phyloP scores from a whole-genome alignment of 2,797 vertebrate genomes.

The Poecilia gillii region DNA sequence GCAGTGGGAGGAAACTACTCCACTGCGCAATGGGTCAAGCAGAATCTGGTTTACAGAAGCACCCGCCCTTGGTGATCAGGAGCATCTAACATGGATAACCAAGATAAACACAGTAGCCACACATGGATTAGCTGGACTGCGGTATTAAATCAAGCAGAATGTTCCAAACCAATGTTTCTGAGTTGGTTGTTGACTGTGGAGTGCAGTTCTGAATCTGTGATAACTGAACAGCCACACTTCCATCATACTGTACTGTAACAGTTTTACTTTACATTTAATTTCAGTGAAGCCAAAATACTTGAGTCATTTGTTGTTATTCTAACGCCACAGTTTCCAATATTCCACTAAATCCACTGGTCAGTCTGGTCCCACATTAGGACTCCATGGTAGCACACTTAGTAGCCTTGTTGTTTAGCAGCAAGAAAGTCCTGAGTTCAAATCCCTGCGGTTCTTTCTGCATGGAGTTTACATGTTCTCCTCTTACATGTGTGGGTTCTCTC shows the following conservation, averaged over 20 bases:
- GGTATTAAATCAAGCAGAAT: background rate
- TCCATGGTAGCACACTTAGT: too few species aligned
- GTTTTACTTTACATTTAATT: background rate
- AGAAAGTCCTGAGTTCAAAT: too few species aligned
- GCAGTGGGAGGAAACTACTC: slow-evolving; percentile 60
- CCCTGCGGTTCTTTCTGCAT: too few species aligned
- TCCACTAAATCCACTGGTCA: background rate
- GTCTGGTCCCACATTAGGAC: background rate
- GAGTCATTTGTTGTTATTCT: background rate
- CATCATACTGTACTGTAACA: background rate
- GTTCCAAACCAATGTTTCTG: background rate
- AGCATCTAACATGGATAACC: background rate
- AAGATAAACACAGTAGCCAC: background rate
- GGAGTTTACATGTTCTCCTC: too few species aligned
- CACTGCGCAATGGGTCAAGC: slow-evolving; percentile 81
- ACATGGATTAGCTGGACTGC: background rate
- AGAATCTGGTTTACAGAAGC: slow-evolving; percentile 80
- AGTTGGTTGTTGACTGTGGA: background rate
- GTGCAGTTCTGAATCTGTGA: background rate
- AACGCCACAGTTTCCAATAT: background rate
- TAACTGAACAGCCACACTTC: background rate
- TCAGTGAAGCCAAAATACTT: background rate
- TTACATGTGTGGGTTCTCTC: background rate
- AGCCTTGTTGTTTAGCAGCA: too few species aligned
- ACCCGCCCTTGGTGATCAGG: slow-evolving; percentile 86